Conservation (phyloP, 2,797 vertebrate species). For the Synaphobranchus kaupii region DNA sequence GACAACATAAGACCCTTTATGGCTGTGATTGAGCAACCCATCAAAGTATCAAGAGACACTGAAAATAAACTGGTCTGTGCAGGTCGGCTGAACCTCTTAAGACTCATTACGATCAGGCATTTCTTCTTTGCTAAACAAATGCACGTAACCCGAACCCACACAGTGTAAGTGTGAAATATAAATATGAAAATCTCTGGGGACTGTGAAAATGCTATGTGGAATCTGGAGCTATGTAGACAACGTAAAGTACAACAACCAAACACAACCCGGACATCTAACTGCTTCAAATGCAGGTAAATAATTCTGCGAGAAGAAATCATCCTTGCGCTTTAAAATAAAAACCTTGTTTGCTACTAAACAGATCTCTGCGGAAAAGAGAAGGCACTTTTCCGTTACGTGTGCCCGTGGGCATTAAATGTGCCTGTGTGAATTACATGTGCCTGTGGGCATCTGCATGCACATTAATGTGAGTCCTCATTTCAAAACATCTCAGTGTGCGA, state of each 20-base stretch:
- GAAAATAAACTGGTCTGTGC: conserved; percentile 63
- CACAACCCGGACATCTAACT: not conserved
- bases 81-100: conserved; percentile 41
- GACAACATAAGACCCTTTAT: conserved; percentile 13
- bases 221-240: not conserved
- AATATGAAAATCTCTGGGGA: not conserved
- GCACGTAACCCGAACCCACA: not conserved
- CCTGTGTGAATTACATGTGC: not conserved
- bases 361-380: not conserved
- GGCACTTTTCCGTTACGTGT: not conserved
- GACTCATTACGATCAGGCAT: not conserved
- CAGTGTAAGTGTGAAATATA: not conserved
- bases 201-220: not conserved
- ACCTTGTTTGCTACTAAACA: not conserved
- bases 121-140: not conserved
- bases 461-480: not conserved
- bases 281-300: not conserved
- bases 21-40: not conserved
- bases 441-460: not conserved
- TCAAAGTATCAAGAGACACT: not conserved
- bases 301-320: not conserved
- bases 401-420: not conserved
- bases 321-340: not conserved
- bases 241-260: not conserved
- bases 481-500: not conserved